Base-by-base conservation (phyloP, 37 sponge, comb jelly and placozoan genomes). In the Ephydatia muelleri region DNA sequence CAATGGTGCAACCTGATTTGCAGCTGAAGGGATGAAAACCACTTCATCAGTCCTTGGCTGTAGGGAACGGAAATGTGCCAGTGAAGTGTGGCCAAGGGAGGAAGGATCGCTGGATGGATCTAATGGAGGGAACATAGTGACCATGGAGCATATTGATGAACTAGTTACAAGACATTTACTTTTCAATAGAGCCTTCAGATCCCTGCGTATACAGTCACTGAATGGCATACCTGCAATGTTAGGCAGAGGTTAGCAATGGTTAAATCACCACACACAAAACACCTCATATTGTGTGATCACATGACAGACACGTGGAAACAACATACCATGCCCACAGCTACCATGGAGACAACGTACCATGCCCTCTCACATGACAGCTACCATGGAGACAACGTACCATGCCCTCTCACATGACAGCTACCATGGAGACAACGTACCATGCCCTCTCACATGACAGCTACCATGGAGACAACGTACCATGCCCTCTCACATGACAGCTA, bases 381-480 rank as follows among this genome's bases (percentile, higher is more conserved):
- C 11, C 29, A 68, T 28, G 4, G 28, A 68, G n/a, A n/a, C n/a
- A n/a, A 28, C 29, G 11, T 68, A 28, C 69, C 29, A 68, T 68
- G 11, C 69, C 5, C 69, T 5, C 29, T n/a, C 28, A 11, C 48
- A n/a, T n/a, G n/a, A n/a, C n/a, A n/a, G n/a, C n/a, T n/a, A n/a
- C n/a, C n/a, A n/a, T n/a, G n/a, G n/a, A n/a, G n/a, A n/a, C n/a
- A 25, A 77, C 77, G 38, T 43, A 68, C 70, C 70, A 68, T 68
- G 11, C 29, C 8, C 29, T 8, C 29, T 68, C 70, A 3, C n/a
- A n/a, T n/a, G n/a, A n/a, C n/a, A n/a, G n/a, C n/a, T n/a, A n/a
- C n/a, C n/a, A n/a, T n/a, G n/a, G n/a, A n/a, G n/a, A n/a, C 70
- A n/a, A 68, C 29, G 30, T 26, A 34, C 72, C 31, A 28, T 28